phyloP scores from a whole-genome alignment of 2,113 vertebrate species.

The Thermophis baileyi region DNA sequence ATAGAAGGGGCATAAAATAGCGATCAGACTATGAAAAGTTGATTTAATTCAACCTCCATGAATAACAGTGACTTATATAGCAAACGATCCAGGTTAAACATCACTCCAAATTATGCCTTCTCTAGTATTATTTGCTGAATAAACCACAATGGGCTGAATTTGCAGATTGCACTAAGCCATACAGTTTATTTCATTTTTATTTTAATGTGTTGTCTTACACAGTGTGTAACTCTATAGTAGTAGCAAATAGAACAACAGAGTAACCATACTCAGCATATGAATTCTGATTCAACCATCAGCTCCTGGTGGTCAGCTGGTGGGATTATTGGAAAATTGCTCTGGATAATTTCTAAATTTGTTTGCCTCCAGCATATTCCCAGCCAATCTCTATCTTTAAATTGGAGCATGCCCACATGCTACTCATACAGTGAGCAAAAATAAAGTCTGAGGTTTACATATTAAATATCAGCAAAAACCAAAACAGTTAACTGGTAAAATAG shows the following conservation, averaged over 20 bases:
- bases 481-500: not conserved
- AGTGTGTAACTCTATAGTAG: not conserved
- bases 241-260: not conserved
- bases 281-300: not conserved
- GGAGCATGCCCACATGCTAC: not conserved
- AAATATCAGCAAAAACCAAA: not conserved
- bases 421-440: not conserved
- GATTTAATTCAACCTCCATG: no score
- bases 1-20: not conserved
- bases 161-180: not conserved
- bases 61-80: no score
- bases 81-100: no score
- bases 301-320: not conserved
- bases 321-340: not conserved
- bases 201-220: not conserved
- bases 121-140: not conserved
- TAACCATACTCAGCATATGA: not conserved
- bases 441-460: not conserved
- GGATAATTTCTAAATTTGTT: not conserved
- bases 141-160: not conserved
- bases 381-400: not conserved
- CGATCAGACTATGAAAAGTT: not conserved
- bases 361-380: not conserved
- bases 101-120: no score
- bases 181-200: not conserved